A percentile compares a stretch with the other conserved stretches of the same genome.
phyloP scores from a whole-genome alignment of 2,888 invertebrate genomes.

The Lamproptera curius region DNA sequence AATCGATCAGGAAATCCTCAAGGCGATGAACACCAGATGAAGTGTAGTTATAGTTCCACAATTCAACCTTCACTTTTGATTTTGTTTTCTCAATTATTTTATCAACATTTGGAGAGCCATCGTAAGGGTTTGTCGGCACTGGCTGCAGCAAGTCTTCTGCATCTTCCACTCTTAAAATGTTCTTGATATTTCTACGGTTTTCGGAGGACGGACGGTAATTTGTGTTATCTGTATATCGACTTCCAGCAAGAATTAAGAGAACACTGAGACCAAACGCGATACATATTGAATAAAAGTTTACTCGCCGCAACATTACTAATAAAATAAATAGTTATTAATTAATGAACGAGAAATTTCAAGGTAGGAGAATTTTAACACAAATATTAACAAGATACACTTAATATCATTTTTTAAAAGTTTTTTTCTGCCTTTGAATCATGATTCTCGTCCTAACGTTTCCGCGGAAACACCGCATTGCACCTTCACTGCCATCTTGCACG shows the following conservation, averaged over 20 bases:
- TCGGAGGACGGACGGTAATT: conserved; percentile 67
- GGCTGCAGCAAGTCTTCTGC: conserved; percentile 50
- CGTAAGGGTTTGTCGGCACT: conserved; percentile 56
- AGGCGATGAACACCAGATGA: conserved; percentile 71
- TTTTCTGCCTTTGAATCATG: conserved; percentile 58
- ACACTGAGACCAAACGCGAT: conserved; percentile 73
- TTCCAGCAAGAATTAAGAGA: conserved; percentile 73
- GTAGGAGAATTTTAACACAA: conserved; percentile 44
- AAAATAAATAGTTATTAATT: conserved; percentile 40
- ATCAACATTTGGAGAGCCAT: conserved; percentile 56
- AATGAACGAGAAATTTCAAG: conserved; percentile 36
- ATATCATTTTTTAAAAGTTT: conserved; percentile 57
- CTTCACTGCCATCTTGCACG: conserved; percentile 61
- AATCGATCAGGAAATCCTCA: conserved; percentile 82
- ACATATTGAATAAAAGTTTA: conserved; percentile 75
- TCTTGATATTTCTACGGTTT: conserved; percentile 59
- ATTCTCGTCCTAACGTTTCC: conserved; percentile 62
- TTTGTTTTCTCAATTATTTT: conserved; percentile 59
- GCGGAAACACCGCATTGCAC: conserved; percentile 77
- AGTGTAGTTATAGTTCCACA: conserved; percentile 59
- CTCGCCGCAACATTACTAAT: conserved; percentile 71
- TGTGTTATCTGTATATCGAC: conserved; percentile 75
- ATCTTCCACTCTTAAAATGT: conserved; percentile 81
- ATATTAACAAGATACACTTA: conserved; percentile 54
- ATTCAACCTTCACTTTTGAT: conserved; percentile 53